A percentile compares a stretch with the other conserved stretches of the same genome.
phyloP scores from a whole-genome alignment of 1,140 invertebrate genomes.

The Sitophilus oryzae region DNA sequence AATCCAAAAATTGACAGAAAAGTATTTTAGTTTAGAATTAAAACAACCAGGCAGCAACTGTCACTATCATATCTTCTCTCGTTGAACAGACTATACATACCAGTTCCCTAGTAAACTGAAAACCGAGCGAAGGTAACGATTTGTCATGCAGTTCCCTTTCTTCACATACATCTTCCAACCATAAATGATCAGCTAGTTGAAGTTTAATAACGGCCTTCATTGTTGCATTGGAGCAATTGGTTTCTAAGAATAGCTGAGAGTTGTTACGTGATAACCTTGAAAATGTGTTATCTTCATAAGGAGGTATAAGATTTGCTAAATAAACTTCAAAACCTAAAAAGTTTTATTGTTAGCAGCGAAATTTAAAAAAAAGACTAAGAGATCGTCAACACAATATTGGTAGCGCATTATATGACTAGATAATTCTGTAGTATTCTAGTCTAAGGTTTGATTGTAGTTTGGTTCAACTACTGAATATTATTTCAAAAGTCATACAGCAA shows the following conservation, averaged over 20 bases:
- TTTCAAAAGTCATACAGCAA: too few relatives aligned
- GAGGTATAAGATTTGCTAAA: slow-evolving; percentile 34
- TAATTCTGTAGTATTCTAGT: too few relatives aligned
- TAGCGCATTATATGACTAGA: too few relatives aligned
- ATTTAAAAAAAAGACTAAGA: too few relatives aligned
- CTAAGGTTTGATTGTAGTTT: too few relatives aligned
- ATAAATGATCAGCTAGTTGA: slow-evolving; percentile 30
- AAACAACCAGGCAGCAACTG: too few relatives aligned
- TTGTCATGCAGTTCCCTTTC: slow-evolving; percentile 22
- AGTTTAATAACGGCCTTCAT: slow-evolving; percentile 27
- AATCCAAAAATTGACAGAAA: too few relatives aligned
- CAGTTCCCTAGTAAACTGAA: slow-evolving; percentile 28
- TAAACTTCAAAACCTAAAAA: slow-evolving; percentile 31
- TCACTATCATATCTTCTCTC: too few relatives aligned
- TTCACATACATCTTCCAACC: slow-evolving; percentile 33
- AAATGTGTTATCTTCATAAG: slow-evolving; percentile 28
- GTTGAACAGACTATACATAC: too few relatives aligned
- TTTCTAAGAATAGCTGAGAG: slow-evolving; percentile 12
- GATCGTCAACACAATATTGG: too few relatives aligned
- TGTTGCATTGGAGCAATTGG: slow-evolving; percentile 8
- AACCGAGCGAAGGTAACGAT: slow-evolving; percentile 17
- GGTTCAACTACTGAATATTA: too few relatives aligned
- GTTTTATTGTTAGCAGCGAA: background rate
- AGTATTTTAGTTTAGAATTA: too few relatives aligned
- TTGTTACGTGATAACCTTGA: slow-evolving; percentile 8